Evolutionary conservation across 2,113 vertebrate species (phyloP).

Genomic region (Pseudorectes ferrugineus): DNA sequence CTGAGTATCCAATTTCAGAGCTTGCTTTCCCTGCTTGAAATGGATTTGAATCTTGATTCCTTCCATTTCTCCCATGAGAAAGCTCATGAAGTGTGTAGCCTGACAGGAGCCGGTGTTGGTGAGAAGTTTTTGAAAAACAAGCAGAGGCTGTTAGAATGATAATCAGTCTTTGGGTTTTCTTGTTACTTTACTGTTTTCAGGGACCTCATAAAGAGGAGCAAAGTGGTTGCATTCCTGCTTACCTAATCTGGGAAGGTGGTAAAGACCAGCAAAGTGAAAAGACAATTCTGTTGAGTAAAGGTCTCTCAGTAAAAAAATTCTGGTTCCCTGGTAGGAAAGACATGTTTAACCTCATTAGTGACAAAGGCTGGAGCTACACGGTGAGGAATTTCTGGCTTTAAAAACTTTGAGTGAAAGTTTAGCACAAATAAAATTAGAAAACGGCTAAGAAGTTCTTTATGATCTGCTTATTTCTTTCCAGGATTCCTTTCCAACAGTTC

Average conservation of each 20-base stretch:
- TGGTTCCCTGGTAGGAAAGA: background rate
- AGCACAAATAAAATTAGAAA: background rate
- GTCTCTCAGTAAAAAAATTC: background rate
- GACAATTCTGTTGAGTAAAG: background rate
- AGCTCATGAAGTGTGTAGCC: background rate
- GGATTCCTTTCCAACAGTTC: background rate
- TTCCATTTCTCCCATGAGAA: conserved; percentile 6
- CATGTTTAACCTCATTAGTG: background rate
- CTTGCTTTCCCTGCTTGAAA: background rate
- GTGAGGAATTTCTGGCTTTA: background rate
- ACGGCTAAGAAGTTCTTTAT: background rate
- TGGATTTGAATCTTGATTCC: background rate
- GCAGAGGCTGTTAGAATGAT: background rate
- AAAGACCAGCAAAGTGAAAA: background rate
- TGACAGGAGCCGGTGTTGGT: background rate
- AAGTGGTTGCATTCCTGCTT: background rate
- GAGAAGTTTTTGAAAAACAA: background rate
- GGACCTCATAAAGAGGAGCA: background rate
- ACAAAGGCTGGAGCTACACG: background rate
- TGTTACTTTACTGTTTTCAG: background rate
- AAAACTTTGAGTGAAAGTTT: background rate
- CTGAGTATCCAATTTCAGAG: background rate
- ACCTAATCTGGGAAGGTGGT: background rate
- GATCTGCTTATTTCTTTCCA: background rate
- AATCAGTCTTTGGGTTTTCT: background rate